Evolutionary conservation across 2,888 invertebrate genomes (phyloP).

Genomic region (Criorhina ranunculi): DNA sequence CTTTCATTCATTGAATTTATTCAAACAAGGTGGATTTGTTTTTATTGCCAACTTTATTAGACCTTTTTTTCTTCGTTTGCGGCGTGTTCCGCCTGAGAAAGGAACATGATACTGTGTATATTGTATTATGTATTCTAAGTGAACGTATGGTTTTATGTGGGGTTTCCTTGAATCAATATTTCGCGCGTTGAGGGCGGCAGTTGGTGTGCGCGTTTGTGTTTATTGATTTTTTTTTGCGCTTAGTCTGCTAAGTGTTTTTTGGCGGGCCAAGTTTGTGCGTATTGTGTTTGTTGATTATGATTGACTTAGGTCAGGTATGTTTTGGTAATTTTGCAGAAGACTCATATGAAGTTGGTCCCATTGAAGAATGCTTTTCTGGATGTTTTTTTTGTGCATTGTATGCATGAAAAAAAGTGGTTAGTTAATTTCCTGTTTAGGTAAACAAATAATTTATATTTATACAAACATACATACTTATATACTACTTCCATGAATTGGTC

Average conservation of each 20-base stretch:
- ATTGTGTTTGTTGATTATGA: slow-evolving; percentile 37
- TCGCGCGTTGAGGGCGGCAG: slow-evolving; percentile 50
- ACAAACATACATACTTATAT: too few relatives aligned
- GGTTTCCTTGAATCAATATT: slow-evolving; percentile 70
- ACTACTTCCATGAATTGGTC: too few relatives aligned
- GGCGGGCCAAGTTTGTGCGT: slow-evolving; percentile 15
- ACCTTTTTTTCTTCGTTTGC: slow-evolving; percentile 40
- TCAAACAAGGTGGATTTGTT: slow-evolving; percentile 75
- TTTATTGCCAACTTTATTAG: slow-evolving; percentile 65
- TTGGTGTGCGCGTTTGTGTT: slow-evolving; percentile 19
- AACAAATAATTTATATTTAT: too few relatives aligned
- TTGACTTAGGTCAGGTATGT: slow-evolving; percentile 64
- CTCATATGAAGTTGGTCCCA: background rate
- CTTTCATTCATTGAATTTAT: slow-evolving; percentile 75
- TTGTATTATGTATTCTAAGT: slow-evolving; percentile 66
- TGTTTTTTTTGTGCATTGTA: too few relatives aligned
- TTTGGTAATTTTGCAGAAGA: slow-evolving; percentile 8
- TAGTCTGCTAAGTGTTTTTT: slow-evolving; percentile 41
- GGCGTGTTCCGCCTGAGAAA: slow-evolving; percentile 36
- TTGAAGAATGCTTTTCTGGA: background rate
- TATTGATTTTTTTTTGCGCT: slow-evolving; percentile 44
- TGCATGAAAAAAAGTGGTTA: too few relatives aligned
- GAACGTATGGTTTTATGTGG: slow-evolving; percentile 69
- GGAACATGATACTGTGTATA: slow-evolving; percentile 62
- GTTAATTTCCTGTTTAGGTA: too few relatives aligned